Evolutionary conservation across 2,113 vertebrate genomes (phyloP), one percentile per base, ranked within the genome.

Genomic region (Sorex fumeus): DNA sequence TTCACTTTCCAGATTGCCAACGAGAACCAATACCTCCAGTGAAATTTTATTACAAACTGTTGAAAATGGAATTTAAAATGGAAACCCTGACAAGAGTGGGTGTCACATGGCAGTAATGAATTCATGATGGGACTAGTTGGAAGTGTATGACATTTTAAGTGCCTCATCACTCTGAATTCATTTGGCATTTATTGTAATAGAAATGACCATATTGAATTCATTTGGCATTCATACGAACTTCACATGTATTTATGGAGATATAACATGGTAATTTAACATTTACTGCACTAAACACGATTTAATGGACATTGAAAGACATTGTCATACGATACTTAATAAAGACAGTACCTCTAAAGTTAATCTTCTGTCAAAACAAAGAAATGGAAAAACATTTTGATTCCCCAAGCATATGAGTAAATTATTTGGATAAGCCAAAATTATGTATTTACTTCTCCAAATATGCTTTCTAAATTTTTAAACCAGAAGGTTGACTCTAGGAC

Each of bases 251-350:
- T 96, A 94, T 93, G 92, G 93, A 96, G 87, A 95, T 90, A 79
- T 90, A 90, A 91, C 93, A 93, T 94, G 88, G 77, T 95, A 96
- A 96, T 95, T 94, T 96, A 96, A 93, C 95, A 93, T 95, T 96
- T 97, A 96, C 71, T 74, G 4, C 95, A 79, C 81, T 93, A 95
- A 96, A 94, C 60, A 90, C 90, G 92, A 84, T 94, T 62, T 89
- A 96, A 96, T 62, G 66, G 89, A 83, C 83, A 86, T 64, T 84
- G 91, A 96, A 95, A 95, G 69, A 67, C 89, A 95, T 92, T 88
- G 74, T 64, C 95, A 95, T 8, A 32, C 36, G 4, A 10, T 87
- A 9, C 79, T 86, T 90, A 96, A 88, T 91, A 93, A 79, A 93
- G 28, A 34, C 6, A 30, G 90, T 81, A 93, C 92, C 96, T 97